Evolutionary conservation across 1,140 invertebrate species (phyloP), one percentile per base, ranked within the genome.

Genomic region (Andrena cerasifolii): DNA sequence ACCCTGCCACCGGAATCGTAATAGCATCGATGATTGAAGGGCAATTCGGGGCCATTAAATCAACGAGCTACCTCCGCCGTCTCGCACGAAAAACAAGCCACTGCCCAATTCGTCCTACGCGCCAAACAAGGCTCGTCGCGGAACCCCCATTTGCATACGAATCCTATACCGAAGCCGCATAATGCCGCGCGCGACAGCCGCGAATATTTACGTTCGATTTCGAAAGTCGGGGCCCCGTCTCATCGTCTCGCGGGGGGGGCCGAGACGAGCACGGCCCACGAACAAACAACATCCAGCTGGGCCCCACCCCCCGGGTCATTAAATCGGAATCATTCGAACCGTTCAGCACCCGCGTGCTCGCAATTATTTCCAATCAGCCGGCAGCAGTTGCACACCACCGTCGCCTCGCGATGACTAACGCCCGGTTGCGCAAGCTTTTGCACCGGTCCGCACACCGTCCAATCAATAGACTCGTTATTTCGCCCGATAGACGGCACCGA

Each of bases 281-380:
- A n/a, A n/a, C n/a, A n/a, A n/a, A n/a, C n/a, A n/a, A n/a, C n/a
- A n/a, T n/a, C n/a, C n/a, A n/a, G 3, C 36, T 10, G 36, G 4
- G 36, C 10, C 36, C 36, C 36, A 40, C 10, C 21, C 51, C 4
- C 16, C n/a, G 59, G n/a, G n/a, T 43, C 36, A 63, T 74, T 75
- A 75, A 75, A 66, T 75, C 63, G 33, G 49, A 45, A 59, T 5
- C 61, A 66, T 24, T 33, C 40, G 65, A 36, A 18, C 40, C 26
- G 36, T 10, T 40, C 4, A 40, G 10, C 66, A n/a, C 31, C 28
- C 21, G 14, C 45, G 45, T 26, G 21, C 51, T 33, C 18, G 51
- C 45, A 53, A 33, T 75, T 75, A 75, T 75, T 67, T 75, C 67
- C 72, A 75, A 67, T 75, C 72, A 75, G 36, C 28, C 31, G 72